Base-by-base conservation (phyloP, 2,888 invertebrate species). In the Nowickia ferox region DNA sequence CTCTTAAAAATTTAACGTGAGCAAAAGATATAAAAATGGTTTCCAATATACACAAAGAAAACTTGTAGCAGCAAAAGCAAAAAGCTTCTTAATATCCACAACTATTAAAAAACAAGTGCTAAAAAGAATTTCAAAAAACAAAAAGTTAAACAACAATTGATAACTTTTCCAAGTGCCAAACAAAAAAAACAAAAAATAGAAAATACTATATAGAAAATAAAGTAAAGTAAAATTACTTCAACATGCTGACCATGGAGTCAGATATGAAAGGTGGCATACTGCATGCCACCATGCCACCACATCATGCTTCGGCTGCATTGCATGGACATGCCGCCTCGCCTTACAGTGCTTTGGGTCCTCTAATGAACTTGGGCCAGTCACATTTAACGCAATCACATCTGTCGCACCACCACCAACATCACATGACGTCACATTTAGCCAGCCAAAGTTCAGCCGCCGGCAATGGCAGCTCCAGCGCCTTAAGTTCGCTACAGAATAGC, bases 181-280 rank as follows among this genome's bases (percentile, higher is more conserved):
- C 55, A 68, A n/a, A n/a, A n/a, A 30, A 5, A 4, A 30, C 4
- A 30, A 6, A 30, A 30, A 30, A 30, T 30, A 6, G 0, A 30
- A 30, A 30, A 42, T 15, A 53, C 9, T 46, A 57, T 30, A 59
- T 44, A 38, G 6, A 15, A 44, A 44, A 44, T 57, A 63, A 61
- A 30, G 30, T 30, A 30, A 61, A 55, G 42, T 10, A 68, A 15
- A 1, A 4, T 46, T 13, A 17, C n/a, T 22, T 0, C 69, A 76
- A 42, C 92, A 97, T 97, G 97, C 94, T 97, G 94, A 97, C 97
- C 94, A 97, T 97, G 97, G 97, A 97, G 95, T 95, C 96, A 94
- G 97, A 97, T 93, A 95, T 97, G 94, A 97, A 97, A 93, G 97
- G 97, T 93, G 96, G 97, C 94, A 96, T 96, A 93, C 94, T 97